Evolutionary conservation across 92 coral and sea anemone species (phyloP), one percentile per base, ranked within the genome.

Genomic region (Parazoanthus swiftii): DNA sequence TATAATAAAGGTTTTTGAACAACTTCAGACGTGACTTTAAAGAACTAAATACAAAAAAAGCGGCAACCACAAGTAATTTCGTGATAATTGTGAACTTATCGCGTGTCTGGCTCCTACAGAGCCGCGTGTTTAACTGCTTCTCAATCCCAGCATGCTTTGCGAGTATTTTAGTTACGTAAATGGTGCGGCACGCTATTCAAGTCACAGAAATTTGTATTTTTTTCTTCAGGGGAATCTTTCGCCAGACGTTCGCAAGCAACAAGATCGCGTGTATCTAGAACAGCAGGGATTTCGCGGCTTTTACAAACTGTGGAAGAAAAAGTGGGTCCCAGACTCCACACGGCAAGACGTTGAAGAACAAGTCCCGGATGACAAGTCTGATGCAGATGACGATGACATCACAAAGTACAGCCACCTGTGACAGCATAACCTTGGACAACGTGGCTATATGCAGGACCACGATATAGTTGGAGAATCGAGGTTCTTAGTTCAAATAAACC

Each of bases 251-350:
- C 87, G 44, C 10, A 79, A 85, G 84, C 65, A 81, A 48, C 65
- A 46, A 58, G 88, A 88, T 18, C 85, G 85, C 86, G 39, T 66
- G 10, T 81, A 88, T 46, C 89, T 81, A 37, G 94, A 90, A 48
- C 94, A 88, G 42, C 85, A 86, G 67, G 96, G 96, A 13, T 94
- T 94, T 68, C 88, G 81, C 33, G 88, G 94, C 36, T 94, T 88
- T 72, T 94, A 82, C 80, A 91, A 92, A 76, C 88, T 78, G 36
- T 94, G 96, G 94, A 86, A 71, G 76, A 85, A 82, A 81, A 78
- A 91, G 16, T 67, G 79, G 54, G 21, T 5, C 9, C 65, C 25
- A 59, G 54, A 46, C 59, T 26, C 87, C 8, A 14, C 86, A 63
- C 6, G 23, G 79, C 54, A 59, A 88, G 86, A 70, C 43, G 68